Evolutionary conservation across 2,113 vertebrate species (phyloP), one percentile per base, ranked within the genome.

Genomic region (Lanius ludovicianus): DNA sequence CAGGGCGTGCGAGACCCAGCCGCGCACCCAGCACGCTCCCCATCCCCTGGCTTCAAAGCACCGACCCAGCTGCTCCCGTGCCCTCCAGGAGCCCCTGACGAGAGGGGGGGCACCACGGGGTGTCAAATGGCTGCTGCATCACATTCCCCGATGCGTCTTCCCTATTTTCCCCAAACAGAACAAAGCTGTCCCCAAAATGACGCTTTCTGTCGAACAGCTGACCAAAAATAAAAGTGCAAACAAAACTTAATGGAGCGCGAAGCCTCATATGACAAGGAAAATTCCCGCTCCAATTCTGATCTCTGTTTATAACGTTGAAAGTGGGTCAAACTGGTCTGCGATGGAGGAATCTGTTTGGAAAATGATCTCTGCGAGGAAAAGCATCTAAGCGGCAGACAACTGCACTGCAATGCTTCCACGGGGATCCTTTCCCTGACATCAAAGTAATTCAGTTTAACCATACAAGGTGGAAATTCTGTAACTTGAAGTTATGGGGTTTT

Each of bases 251-350:
- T 87, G 83, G 88, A 94, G 93, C 85, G 46, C 12, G 39, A 95
- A 96, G 88, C 84, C 75, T 92, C 89, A 59, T 42, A 92, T 37
- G 96, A 95, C 94, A 95, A 96, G 94, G 84, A 96, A 95, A 92
- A 95, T 95, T 94, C 93, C 86, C 30, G 44, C 87, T 96, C 89
- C 80, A 83, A 37, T 93, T 93, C 92, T 90, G 63, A 89, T 94
- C 88, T 85, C 86, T 95, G 92, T 96, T 94, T 96, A 87, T 95
- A 76, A 10, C 5, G 4, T 62, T 74, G 75, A 86, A 96, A 96
- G 80, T 91, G 91, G 81, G 95, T 95, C 93, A 94, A 92, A 93
- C 76, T 41, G 84, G 71, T 94, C 83, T 78, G 76, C 7, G 21
- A 90, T 49, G 75, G 49, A 90, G 84, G 87, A 95, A 57, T 90